Evolutionary conservation across 2,113 vertebrate species (phyloP).

Genomic region (Psittacula cyanocephala): DNA sequence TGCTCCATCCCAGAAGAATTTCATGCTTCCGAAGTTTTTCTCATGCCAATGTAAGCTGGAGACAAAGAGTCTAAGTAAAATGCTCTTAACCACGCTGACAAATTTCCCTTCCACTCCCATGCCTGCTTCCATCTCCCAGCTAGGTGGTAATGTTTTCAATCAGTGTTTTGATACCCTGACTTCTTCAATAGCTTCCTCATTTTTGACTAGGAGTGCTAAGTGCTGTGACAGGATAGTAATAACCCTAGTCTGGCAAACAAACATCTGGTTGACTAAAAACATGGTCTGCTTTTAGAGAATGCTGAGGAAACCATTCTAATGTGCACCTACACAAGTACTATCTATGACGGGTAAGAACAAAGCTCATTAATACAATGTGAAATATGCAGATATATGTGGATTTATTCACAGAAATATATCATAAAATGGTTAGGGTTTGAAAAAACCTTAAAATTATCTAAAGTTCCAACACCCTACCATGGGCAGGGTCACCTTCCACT

Average conservation of each 20-base stretch:
- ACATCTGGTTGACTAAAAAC: neutral
- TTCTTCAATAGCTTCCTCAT: neutral
- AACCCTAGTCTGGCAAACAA: neutral
- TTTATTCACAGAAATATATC: neutral
- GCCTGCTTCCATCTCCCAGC: neutral
- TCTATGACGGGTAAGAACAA: neutral
- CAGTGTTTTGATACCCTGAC: neutral
- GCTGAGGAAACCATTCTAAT: neutral
- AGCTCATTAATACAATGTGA: neutral
- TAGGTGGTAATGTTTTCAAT: neutral
- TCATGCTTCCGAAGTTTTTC: neutral
- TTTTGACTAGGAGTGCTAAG: neutral
- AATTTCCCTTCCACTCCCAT: neutral
- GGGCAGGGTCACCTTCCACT: neutral
- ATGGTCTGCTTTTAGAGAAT: neutral
- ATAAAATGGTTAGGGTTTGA: neutral
- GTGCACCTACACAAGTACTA: neutral
- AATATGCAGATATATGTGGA: neutral
- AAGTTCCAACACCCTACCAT: neutral
- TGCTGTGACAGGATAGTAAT: neutral
- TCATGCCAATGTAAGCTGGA: neutral
- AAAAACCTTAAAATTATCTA: neutral
- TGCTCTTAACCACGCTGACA: neutral
- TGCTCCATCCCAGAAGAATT: neutral
- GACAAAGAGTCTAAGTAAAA: neutral